Conservation (phyloP, 2,888 invertebrate genomes). For the Caenorhabditis wallacei region DNA sequence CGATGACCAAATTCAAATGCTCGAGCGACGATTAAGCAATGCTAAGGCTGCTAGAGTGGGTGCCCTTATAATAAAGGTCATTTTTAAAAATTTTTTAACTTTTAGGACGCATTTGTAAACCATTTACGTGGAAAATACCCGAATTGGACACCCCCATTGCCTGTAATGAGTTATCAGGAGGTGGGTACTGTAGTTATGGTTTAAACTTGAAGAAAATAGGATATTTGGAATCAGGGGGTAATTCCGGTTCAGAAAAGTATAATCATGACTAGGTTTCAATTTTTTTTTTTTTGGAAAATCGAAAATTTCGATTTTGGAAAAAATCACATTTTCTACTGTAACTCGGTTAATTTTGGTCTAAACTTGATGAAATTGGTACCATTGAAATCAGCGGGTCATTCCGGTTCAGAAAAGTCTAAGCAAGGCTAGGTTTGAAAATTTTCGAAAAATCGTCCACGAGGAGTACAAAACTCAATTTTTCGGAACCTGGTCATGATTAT, state of each 20-base stretch:
- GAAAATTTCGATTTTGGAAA: no score
- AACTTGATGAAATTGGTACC: background rate
- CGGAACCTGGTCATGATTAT: no score
- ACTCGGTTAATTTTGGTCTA: background rate
- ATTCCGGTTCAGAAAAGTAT: constrained; percentile 1
- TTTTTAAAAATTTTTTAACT: no score
- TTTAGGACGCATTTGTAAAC: constrained; percentile 69
- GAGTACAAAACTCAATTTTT: no score
- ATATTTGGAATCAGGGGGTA: background rate
- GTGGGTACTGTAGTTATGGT: background rate
- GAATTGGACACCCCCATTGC: constrained; percentile 67
- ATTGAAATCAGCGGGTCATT: background rate
- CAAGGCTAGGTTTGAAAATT: background rate
- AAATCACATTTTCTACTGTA: no score
- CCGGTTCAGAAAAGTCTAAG: constrained; percentile 1
- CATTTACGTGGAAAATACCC: constrained; percentile 73
- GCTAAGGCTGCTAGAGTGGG: constrained; percentile 68
- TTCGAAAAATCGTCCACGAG: no score
- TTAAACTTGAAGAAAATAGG: background rate
- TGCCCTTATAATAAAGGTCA: background rate
- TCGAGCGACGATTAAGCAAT: constrained; percentile 69
- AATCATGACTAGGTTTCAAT: background rate
- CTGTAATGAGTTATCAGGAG: constrained; percentile 31
- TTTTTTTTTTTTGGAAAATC: no score
- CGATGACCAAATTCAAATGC: constrained; percentile 62